These are phyloP conservation scores for Digitonthophagus gazella DNA, from an alignment of 2,888 invertebrate species.

Conservation along the genomic window DNA sequence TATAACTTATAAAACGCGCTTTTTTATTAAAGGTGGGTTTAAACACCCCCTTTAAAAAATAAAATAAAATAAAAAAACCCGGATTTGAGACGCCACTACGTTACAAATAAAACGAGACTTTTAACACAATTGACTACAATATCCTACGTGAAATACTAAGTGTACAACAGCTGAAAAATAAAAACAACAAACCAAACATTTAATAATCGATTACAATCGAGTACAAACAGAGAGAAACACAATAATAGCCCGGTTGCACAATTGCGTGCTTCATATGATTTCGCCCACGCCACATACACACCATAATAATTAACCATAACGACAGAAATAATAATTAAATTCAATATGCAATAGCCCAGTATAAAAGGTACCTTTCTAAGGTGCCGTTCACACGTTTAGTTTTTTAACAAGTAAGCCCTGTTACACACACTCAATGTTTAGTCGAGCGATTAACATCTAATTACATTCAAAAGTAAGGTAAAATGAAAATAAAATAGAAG, in stretches of 20 bases:
- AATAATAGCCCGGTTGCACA: slow-evolving; percentile 54
- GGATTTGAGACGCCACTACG: slow-evolving; percentile 14
- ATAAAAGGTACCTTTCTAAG: slow-evolving; percentile 37
- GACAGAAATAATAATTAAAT: slow-evolving; percentile 40
- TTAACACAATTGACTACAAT: slow-evolving; percentile 1
- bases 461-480: too few relatives aligned
- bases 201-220: too few relatives aligned
- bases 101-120: neutral
- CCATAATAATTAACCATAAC: slow-evolving; percentile 29
- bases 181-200: too few relatives aligned
- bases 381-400: slow-evolving; percentile 21
- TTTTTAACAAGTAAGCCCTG: slow-evolving; percentile 1
- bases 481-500: too few relatives aligned
- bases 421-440: neutral
- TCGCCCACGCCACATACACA: slow-evolving; percentile 44
- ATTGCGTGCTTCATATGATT: slow-evolving; percentile 50
- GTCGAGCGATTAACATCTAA: too few relatives aligned
- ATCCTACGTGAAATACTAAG: slow-evolving; percentile 18
- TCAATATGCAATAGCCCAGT: slow-evolving; percentile 50
- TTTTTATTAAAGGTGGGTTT: neutral
- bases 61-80: neutral
- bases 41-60: too few relatives aligned
- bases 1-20: too few relatives aligned
- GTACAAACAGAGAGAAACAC: slow-evolving; percentile 35
- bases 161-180: slow-evolving; percentile 21